Percentiles rank a stretch among this genome's conserved stretches.
Evolutionary conservation across 2,797 vertebrate species (phyloP).

Genomic region (Coregonus suidteri): DNA sequence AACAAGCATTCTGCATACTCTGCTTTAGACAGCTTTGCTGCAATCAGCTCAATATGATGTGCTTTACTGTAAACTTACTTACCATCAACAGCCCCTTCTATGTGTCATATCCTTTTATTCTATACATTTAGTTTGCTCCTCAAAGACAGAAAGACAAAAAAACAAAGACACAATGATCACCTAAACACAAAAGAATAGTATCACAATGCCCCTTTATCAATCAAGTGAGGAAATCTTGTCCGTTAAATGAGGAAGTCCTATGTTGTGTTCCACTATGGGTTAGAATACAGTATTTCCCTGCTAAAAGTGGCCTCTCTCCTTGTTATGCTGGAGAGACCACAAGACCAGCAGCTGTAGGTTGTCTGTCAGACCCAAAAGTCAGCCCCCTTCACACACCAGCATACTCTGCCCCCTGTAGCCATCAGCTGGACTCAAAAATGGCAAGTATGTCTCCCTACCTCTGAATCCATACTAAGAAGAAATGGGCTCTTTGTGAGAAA

Average conservation of each 20-base stretch:
- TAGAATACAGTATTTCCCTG: background rate
- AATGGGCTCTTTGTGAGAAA: background rate
- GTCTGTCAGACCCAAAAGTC: background rate
- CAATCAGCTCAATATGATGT: background rate
- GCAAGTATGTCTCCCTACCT: background rate
- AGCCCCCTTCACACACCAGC: too few relatives aligned
- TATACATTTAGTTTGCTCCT: background rate
- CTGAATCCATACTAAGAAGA: background rate
- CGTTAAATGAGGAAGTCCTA: background rate
- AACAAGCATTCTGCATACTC: background rate
- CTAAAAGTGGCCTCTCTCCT: too few relatives aligned
- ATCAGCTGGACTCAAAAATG: too few relatives aligned
- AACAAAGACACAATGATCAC: background rate
- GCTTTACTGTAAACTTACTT: background rate
- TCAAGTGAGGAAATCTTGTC: too few relatives aligned
- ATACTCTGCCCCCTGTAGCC: too few relatives aligned
- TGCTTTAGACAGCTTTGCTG: background rate
- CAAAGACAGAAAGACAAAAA: background rate
- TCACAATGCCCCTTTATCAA: too few relatives aligned
- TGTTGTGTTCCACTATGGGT: background rate
- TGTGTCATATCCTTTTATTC: too few relatives aligned
- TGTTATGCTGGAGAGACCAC: background rate
- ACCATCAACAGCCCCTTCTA: background rate
- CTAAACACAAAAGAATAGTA: too few relatives aligned
- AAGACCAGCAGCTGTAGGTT: conserved; percentile 7